Conservation (phyloP, 2,888 invertebrate species). For the Matsumyia berberina region DNA sequence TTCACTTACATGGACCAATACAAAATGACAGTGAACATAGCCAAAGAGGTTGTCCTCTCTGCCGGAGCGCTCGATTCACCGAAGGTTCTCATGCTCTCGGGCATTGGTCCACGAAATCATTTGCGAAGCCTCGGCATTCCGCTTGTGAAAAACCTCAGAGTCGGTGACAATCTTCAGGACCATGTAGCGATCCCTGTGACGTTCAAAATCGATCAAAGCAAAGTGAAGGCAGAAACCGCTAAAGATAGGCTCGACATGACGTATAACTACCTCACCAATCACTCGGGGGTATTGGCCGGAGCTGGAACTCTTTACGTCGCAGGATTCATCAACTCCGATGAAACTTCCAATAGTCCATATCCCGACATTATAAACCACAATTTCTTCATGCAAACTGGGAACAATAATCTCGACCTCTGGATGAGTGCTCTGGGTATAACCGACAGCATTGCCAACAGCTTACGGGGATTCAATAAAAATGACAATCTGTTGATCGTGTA, state of each 20-base stretch:
- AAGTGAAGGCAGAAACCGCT: constrained; percentile 25
- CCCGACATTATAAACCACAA: constrained; percentile 85
- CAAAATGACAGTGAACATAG: constrained; percentile 67
- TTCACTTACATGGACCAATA: constrained; percentile 83
- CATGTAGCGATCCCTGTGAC: constrained; percentile 86
- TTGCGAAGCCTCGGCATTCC: constrained; percentile 75
- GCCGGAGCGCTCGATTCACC: constrained; percentile 80
- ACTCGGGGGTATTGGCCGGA: constrained; percentile 60
- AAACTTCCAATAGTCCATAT: constrained; percentile 81
- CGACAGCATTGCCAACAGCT: constrained; percentile 33
- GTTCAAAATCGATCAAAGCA: constrained; percentile 81
- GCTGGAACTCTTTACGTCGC: constrained; percentile 82
- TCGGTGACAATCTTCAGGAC: constrained; percentile 91
- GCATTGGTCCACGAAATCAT: constrained; percentile 78
- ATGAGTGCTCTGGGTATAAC: constrained; percentile 6
- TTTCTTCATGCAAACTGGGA: constrained; percentile 78
- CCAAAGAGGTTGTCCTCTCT: constrained; percentile 78
- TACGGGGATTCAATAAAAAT: constrained; percentile 68
- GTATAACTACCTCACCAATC: constrained; percentile 83
- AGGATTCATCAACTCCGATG: constrained; percentile 85
- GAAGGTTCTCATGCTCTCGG: constrained; percentile 79
- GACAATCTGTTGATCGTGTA: constrained; percentile 82
- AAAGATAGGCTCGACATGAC: constrained; percentile 69
- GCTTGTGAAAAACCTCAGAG: constrained; percentile 80
- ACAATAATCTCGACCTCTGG: not conserved